Evolutionary conservation across 2,113 vertebrate species (phyloP).

Genomic region (Sinosuthora webbiana): DNA sequence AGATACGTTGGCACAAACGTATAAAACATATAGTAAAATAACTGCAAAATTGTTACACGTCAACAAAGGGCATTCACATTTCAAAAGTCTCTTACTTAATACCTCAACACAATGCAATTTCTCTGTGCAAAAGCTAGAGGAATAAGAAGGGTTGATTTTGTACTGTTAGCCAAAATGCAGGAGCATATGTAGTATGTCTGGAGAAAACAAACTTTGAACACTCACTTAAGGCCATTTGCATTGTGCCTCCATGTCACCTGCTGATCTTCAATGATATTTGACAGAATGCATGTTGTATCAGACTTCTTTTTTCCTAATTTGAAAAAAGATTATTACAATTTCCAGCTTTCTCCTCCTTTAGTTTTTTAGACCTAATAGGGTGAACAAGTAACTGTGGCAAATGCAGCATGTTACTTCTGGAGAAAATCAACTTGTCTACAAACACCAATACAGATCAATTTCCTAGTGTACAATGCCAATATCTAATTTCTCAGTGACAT

Average conservation of each 20-base stretch:
- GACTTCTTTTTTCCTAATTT: not conserved
- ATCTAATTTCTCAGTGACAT: not conserved
- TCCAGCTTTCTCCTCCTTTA: not conserved
- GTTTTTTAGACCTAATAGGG: not conserved
- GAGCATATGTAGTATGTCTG: fast-evolving
- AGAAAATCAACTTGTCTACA: not conserved
- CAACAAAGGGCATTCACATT: not conserved
- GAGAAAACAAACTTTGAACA: not conserved
- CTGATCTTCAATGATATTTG: not conserved
- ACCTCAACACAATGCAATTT: not conserved
- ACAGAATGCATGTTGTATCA: not conserved
- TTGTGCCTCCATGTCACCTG: not conserved
- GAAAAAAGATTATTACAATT: not conserved
- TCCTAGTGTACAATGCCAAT: too few relatives aligned
- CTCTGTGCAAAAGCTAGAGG: not conserved
- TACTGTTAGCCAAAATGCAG: not conserved
- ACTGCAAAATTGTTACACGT: not conserved
- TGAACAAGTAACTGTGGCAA: not conserved
- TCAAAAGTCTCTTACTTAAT: not conserved
- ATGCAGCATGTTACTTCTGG: not conserved
- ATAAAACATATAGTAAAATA: not conserved
- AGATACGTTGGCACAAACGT: fast-evolving
- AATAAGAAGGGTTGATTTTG: not conserved
- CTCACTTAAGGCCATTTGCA: not conserved
- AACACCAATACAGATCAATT: not conserved